phyloP scores from a whole-genome alignment of 2,797 vertebrate genomes.

The Poeciliopsis turneri region DNA sequence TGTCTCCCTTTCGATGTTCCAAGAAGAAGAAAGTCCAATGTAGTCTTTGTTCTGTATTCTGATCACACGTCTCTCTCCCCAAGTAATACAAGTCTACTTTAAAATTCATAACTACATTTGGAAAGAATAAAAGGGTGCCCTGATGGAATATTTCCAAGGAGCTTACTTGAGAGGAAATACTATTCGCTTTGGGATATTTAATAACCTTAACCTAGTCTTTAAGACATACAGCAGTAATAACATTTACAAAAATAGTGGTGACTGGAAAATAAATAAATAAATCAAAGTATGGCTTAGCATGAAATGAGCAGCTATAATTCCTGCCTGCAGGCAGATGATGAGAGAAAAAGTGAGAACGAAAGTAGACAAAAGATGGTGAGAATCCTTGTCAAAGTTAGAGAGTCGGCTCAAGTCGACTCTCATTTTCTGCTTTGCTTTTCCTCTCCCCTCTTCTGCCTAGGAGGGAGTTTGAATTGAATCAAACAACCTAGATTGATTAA shows the following conservation, averaged over 20 bases:
- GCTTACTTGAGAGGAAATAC: constrained; percentile 87
- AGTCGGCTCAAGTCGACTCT: constrained; percentile 62
- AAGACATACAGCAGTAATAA: constrained; percentile 83
- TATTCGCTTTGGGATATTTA: constrained; percentile 87
- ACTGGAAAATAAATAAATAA: constrained; percentile 43
- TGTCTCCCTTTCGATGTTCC: constrained; percentile 58
- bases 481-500: constrained; percentile 79
- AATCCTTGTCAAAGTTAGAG: constrained; percentile 68
- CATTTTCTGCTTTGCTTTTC: constrained; percentile 56
- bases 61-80: constrained; percentile 81
- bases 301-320: constrained; percentile 83
- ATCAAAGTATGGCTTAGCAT: constrained; percentile 74
- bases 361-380: constrained; percentile 53
- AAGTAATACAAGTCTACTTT: constrained; percentile 86
- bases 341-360: constrained; percentile 39
- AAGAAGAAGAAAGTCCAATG: constrained; percentile 83
- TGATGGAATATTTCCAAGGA: constrained; percentile 88
- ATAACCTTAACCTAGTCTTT: constrained; percentile 84
- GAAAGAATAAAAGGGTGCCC: constrained; percentile 84
- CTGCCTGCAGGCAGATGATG: constrained; percentile 64
- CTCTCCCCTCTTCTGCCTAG: constrained; percentile 53
- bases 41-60: constrained; percentile 81
- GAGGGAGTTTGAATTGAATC: constrained; percentile 76
- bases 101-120: constrained; percentile 90
- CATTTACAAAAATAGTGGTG: constrained; percentile 63